Conservation (phyloP, 2,113 vertebrate species). For the Xiphophorus hellerii region DNA sequence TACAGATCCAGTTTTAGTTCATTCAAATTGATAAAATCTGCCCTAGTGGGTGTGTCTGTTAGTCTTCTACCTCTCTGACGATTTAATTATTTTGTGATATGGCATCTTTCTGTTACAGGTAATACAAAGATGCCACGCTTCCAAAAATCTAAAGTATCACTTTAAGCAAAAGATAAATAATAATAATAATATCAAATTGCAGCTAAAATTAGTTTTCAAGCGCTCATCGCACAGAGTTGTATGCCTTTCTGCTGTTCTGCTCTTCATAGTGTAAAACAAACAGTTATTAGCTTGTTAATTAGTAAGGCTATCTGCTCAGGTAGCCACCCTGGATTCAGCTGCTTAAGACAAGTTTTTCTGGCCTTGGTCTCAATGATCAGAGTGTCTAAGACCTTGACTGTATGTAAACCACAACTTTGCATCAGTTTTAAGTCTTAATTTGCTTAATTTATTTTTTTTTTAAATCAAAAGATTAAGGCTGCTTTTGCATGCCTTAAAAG, state of each 20-base stretch:
- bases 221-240: background rate
- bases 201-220: background rate
- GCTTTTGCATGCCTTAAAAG: conserved; percentile 4
- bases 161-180: background rate
- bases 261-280: background rate
- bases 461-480: background rate
- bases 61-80: background rate
- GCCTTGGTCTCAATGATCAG: background rate
- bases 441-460: background rate
- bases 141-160: background rate
- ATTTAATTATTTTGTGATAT: background rate
- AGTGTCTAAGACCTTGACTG: background rate
- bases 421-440: background rate
- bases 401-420: background rate
- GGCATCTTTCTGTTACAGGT: background rate
- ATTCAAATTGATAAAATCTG: background rate
- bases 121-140: background rate
- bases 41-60: background rate
- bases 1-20: background rate
- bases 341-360: background rate
- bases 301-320: background rate
- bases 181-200: background rate
- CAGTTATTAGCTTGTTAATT: background rate
- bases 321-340: background rate
- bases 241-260: background rate